A percentile compares a stretch with the other conserved stretches of the same genome.
phyloP scores from a whole-genome alignment of 1,140 invertebrate species.

The Dolichoris vasculosae region DNA sequence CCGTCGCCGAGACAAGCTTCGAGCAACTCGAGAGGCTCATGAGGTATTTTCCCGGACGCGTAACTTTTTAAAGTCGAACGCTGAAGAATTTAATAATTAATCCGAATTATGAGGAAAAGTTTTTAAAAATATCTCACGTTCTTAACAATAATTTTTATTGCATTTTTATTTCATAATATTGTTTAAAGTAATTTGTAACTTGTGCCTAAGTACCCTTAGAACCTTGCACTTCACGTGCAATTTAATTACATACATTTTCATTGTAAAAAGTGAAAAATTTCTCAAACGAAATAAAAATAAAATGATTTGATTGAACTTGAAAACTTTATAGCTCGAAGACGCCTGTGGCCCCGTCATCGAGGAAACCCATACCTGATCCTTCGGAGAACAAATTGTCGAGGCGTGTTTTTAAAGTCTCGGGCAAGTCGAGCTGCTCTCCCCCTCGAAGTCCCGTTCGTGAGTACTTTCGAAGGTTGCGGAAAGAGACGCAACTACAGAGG shows the following conservation, averaged over 20 bases:
- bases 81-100: too few species aligned
- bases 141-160: too few species aligned
- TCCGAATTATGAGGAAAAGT: too few species aligned
- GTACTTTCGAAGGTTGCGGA: neutral
- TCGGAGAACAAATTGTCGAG: constrained; percentile 46
- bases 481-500: neutral
- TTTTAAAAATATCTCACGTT: too few species aligned
- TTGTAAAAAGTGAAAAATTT: neutral
- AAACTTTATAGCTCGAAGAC: neutral
- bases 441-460: neutral
- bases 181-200: too few species aligned
- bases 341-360: neutral
- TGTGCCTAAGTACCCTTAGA: too few species aligned
- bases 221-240: too few species aligned
- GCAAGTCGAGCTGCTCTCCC: neutral
- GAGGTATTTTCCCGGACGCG: too few species aligned
- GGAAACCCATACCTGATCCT: constrained; percentile 43
- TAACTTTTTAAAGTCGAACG: too few species aligned
- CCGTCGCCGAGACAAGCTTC: neutral
- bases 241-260: too few species aligned
- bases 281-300: neutral
- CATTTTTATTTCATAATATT: too few species aligned
- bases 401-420: constrained; percentile 42
- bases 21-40: constrained; percentile 11
- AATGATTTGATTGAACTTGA: neutral